Evolutionary conservation across 2,113 vertebrate genomes (phyloP).

Genomic region (Oxyura jamaicensis): DNA sequence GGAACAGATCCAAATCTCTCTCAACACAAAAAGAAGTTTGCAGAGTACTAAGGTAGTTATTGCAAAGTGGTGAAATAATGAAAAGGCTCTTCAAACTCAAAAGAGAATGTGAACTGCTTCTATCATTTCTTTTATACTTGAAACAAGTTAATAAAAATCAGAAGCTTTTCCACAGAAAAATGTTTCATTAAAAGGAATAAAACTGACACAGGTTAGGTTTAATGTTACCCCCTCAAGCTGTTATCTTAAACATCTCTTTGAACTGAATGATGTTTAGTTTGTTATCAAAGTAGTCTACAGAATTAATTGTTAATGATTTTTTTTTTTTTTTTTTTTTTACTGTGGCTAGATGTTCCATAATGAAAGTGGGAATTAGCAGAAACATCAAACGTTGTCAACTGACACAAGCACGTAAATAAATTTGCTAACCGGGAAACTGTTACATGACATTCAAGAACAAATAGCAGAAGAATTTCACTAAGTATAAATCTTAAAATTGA

Average conservation of each 20-base stretch:
- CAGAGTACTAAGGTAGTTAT: neutral
- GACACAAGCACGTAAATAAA: neutral
- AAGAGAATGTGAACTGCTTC: neutral
- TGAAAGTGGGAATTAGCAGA: neutral
- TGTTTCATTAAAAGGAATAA: neutral
- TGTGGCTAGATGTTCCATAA: neutral
- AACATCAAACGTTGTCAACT: neutral
- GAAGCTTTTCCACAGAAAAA: neutral
- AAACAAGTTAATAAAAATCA: neutral
- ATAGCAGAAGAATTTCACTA: neutral
- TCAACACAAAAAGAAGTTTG: neutral
- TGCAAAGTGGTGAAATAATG: slow-evolving; percentile 10
- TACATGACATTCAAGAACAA: neutral
- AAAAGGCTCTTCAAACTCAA: slow-evolving; percentile 39
- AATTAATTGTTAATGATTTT: neutral
- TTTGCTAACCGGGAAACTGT: neutral
- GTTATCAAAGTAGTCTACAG: neutral
- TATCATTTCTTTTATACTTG: neutral
- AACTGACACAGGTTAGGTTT: neutral
- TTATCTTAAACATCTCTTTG: neutral
- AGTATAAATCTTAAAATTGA: neutral
- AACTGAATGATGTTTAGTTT: neutral
- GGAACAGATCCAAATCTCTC: neutral
- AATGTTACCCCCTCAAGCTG: neutral
- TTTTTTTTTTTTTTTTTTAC: neutral